Base-by-base conservation (phyloP, 1,140 invertebrate species). In the Paraescarpia echinospica region DNA sequence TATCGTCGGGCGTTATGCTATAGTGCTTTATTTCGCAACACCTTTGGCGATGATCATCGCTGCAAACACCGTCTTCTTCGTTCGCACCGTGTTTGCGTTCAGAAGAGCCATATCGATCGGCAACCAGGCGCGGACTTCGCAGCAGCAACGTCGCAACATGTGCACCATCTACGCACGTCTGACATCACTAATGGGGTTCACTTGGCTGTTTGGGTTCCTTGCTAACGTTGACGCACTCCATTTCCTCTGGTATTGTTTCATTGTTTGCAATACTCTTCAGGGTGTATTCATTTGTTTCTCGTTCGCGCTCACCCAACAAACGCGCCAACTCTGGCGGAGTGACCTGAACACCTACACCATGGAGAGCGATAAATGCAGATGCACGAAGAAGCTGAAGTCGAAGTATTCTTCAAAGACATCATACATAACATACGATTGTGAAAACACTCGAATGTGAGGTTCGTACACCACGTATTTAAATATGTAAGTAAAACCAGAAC, bases 71-170 rank as follows among this genome's bases (percentile, higher is more conserved):
- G 91, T 94, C 4, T 94, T 96, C 89, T 96, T 95, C 93, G 92
- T 94, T 1, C 92, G 94, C 35, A 96, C 96, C 9, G 95, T 96
- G 5, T 94, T 96, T 34, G 96, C 97, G 95, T 97, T 97, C 92
- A 91, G 95, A 94, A 96, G 96, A 14, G 96, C 96, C 34, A 94
- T 93, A 12, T 93, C 93, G 92, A 92, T 93, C 4, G 92, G 94
- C 5, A 93, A 94, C 89, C 59, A 94, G 94, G 93, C 94, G 59
- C 94, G 92, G 91, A 94, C 92, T 22, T 92, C 92, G 34, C 94
- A 93, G 34, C 94, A 93, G 48, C 93, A 93, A 35, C 31, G 92
- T 95, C 41, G 35, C 33, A 48, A n/a, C 33, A 34, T 33, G 34
- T 59, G 59, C 31, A 14, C 22, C 90, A 89, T 18, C 27, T 97